phyloP scores from a whole-genome alignment of 2,888 invertebrate species.

The Agrenia bidenticulata region DNA sequence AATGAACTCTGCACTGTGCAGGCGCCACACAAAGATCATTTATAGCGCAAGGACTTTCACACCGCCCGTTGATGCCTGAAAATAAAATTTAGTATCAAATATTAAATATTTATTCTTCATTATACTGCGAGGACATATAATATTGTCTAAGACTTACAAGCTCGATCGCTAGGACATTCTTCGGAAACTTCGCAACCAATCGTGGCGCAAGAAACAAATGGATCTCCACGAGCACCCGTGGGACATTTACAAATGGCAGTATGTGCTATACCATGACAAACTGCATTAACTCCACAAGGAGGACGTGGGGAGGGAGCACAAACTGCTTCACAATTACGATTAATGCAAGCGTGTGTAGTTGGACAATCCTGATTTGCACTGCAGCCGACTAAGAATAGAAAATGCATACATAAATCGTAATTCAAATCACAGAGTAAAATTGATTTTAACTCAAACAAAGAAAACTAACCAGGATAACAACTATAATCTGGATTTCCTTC shows the following conservation, averaged over 20 bases:
- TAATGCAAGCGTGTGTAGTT: constrained; percentile 78
- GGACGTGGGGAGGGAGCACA: constrained; percentile 59
- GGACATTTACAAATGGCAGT: constrained; percentile 55
- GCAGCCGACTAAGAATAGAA: constrained; percentile 63
- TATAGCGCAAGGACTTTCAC: constrained; percentile 78
- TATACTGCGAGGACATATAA: no score
- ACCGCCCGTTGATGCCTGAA: constrained; percentile 67
- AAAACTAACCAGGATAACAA: constrained; percentile 50
- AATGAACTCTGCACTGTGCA: constrained; percentile 72
- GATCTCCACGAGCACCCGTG: constrained; percentile 55
- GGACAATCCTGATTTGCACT: constrained; percentile 75
- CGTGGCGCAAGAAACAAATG: constrained; percentile 54
- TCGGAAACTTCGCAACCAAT: constrained; percentile 83
- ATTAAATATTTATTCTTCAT: neutral
- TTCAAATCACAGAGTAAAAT: neutral
- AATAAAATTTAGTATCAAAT: neutral
- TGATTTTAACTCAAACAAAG: neutral
- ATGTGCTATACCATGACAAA: constrained; percentile 54
- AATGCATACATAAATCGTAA: neutral
- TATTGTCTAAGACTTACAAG: constrained; percentile 66
- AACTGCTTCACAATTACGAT: constrained; percentile 77
- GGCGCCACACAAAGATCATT: constrained; percentile 74
- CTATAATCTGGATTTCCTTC: constrained; percentile 52
- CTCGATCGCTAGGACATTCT: constrained; percentile 81
- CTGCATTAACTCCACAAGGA: constrained; percentile 54